Evolutionary conservation across 2,113 vertebrate species (phyloP), one percentile per base, ranked within the genome.

Genomic region (Scophthalmus maximus): DNA sequence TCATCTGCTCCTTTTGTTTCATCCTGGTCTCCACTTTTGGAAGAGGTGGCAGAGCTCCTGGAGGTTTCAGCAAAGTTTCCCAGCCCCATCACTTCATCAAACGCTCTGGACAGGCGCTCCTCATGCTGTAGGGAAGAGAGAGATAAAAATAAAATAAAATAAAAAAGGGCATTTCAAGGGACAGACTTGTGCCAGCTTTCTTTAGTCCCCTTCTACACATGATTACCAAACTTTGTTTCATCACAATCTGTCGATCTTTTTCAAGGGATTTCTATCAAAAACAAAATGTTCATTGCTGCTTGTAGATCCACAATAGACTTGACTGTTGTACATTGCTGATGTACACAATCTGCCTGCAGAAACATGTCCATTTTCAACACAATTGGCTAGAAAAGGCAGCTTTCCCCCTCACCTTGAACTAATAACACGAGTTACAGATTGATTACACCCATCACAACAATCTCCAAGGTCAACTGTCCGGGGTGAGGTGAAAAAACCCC

Each of bases 1-100:
- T 89, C 57, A 0, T 88, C 87, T 0, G 1, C 69, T 26, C 8
- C 82, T 49, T 82, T 90, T 3, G 78, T 9, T 4, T 87, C 85
- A 0, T 86, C 70, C 26, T 55, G 84, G 32, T 67, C 83, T 11
- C 76, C 81, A 11, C 90, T 90, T 64, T 57, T 87, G 9, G 87
- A 87, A 4, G 90, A 91, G 12, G 66, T 49, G 20, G 69, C 79
- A n/a, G 89, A 92, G 32, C 86, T 83, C 18, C 70, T 73, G 25
- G 91, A 87, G 30, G 85, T 86, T 36, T 92, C 89, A 0, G 88
- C 88, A 5, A 88, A 91, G 17, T 88, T 62, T 61, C 90, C 88
- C 34, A 92, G 70, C 0, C 90, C 90, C 89, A 91, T 91, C 47
- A 91, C 91, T 70, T 90, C 87, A 17, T 92, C 91, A 62, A 92